Evolutionary conservation across 2,797 vertebrate genomes (phyloP).

Genomic region (Pangasius krempfi): DNA sequence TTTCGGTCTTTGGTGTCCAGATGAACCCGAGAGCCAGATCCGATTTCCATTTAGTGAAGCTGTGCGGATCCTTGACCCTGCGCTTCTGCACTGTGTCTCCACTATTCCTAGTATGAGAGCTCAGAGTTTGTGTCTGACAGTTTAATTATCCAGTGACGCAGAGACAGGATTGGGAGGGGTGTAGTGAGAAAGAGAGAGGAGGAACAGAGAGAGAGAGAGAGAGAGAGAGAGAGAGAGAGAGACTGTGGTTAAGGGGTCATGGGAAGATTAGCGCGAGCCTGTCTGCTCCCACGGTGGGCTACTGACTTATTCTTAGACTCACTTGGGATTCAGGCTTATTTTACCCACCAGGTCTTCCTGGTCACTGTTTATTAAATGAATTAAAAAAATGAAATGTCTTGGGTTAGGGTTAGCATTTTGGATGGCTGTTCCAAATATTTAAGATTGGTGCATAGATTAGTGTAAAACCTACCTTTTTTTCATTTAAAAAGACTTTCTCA

Average conservation of each 20-base stretch:
- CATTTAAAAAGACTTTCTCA: background rate
- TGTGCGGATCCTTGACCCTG: background rate
- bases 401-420: no score
- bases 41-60: background rate
- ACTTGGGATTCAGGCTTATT: slow-evolving; percentile 44
- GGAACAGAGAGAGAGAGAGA: slow-evolving; percentile 3
- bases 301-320: slow-evolving; percentile 54
- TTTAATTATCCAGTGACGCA: slow-evolving; percentile 69
- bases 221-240: slow-evolving; percentile 18
- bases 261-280: slow-evolving; percentile 70
- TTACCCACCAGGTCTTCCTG: slow-evolving; percentile 24
- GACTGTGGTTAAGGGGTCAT: slow-evolving; percentile 67
- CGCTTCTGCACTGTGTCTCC: background rate
- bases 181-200: slow-evolving; percentile 41
- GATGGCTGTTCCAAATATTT: background rate
- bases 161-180: slow-evolving; percentile 48
- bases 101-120: background rate
- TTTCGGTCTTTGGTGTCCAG: slow-evolving; percentile 1
- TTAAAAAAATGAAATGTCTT: background rate
- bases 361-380: slow-evolving; percentile 26
- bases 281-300: slow-evolving; percentile 72
- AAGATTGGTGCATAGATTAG: background rate
- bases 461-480: background rate
- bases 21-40: background rate
- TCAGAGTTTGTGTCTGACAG: slow-evolving; percentile 61